Evolutionary conservation across 2,113 vertebrate genomes (phyloP).

Genomic region (Pampusana beccarii): DNA sequence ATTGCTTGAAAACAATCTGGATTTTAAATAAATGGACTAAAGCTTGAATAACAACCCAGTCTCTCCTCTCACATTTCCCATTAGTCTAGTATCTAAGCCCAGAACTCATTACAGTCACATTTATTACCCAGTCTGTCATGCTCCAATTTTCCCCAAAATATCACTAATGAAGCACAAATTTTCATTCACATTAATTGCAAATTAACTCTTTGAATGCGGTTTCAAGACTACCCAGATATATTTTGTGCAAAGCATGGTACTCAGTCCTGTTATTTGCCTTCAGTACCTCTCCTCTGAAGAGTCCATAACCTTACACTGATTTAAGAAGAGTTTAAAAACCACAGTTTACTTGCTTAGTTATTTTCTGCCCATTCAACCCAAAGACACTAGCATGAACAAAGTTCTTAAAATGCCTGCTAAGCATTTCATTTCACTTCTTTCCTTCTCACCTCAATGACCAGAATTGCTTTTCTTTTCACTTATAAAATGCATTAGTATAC

Average conservation of each 20-base stretch:
- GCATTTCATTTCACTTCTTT: neutral
- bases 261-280: neutral
- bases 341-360: neutral
- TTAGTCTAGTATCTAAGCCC: neutral
- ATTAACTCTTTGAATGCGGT: neutral
- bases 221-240: neutral
- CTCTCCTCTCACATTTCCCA: neutral
- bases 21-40: neutral
- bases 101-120: neutral
- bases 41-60: neutral
- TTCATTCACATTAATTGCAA: constrained; percentile 7
- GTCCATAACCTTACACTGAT: neutral
- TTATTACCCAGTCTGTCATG: neutral
- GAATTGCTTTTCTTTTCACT: neutral
- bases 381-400: neutral
- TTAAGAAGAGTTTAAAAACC: neutral
- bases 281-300: neutral
- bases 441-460: neutral
- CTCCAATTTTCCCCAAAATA: constrained; percentile 15
- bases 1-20: neutral
- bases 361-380: neutral
- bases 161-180: constrained; percentile 13
- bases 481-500: neutral
- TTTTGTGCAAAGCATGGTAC: neutral
- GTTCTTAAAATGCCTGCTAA: neutral